Base-by-base conservation (phyloP, 2,888 invertebrate genomes). In the Gonocerus acuteangulatus region DNA sequence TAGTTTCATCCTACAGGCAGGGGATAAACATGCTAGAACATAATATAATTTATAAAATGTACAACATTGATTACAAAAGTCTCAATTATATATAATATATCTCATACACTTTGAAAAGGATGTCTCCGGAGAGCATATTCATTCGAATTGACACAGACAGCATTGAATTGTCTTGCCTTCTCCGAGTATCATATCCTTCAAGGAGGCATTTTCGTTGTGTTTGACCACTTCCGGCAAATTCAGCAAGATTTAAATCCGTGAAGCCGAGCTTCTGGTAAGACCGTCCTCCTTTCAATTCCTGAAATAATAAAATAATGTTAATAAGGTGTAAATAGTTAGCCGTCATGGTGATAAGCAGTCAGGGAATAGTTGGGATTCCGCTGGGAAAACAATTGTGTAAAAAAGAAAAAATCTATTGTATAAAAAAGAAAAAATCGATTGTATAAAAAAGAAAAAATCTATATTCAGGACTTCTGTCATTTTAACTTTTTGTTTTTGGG, bases 61-160 rank as follows among this genome's bases (percentile, higher is more conserved):
- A n/a, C n/a, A n/a, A n/a, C n/a, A n/a, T n/a, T n/a, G n/a, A n/a
- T n/a, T n/a, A n/a, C n/a, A n/a, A n/a, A n/a, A n/a, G n/a, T n/a
- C n/a, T n/a, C n/a, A n/a, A n/a, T n/a, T n/a, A n/a, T n/a, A n/a
- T n/a, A n/a, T n/a, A n/a, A n/a, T n/a, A n/a, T n/a, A n/a, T n/a
- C n/a, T n/a, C n/a, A n/a, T 76, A 95, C 95, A 93, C 94, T 87
- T 96, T 95, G 75, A 97, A 97, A 67, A 95, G 84, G 69, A 95
- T 93, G 78, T 97, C 97, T 51, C 96, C 95, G 48, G 91, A 89
- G 69, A 93, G 83, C 85, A 96, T 90, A 72, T 89, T 89, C 89
- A 96, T 91, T 73, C 86, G 85, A 70, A 95, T 88, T 69, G 89
- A 84, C 70, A 95, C 86, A 72, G 88, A 83, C 69, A 97, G 82